Conservation (phyloP, 2,113 vertebrate genomes). For the Synodontis membranacea region DNA sequence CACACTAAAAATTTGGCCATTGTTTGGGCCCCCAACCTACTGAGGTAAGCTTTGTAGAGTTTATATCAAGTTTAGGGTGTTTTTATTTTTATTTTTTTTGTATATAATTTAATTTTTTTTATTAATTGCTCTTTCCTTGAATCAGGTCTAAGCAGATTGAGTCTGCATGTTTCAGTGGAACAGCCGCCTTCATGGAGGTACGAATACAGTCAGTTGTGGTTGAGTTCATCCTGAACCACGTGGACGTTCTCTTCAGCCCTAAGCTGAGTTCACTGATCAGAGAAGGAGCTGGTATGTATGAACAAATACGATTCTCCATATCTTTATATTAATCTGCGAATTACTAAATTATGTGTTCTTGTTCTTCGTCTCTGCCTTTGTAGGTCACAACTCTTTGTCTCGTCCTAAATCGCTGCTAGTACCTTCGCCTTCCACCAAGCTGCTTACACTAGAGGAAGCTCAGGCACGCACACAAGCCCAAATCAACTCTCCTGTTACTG, state of each 20-base stretch:
- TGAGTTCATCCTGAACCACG: slow-evolving; percentile 96
- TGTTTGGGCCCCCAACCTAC: slow-evolving; percentile 95
- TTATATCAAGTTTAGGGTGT: background rate
- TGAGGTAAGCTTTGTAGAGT: slow-evolving; percentile 74
- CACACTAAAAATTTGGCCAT: slow-evolving; percentile 97
- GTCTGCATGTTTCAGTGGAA: slow-evolving; percentile 96
- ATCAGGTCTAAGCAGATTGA: slow-evolving; percentile 95
- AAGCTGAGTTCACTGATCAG: slow-evolving; percentile 91
- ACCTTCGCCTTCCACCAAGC: slow-evolving; percentile 93
- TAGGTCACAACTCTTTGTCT: slow-evolving; percentile 86
- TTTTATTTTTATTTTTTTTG: no score
- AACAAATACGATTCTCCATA: background rate
- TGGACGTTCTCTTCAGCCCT: slow-evolving; percentile 93
- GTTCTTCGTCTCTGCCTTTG: background rate
- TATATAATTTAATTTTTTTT: no score
- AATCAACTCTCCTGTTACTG: slow-evolving; percentile 89
- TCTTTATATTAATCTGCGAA: background rate
- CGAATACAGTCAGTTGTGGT: slow-evolving; percentile 97
- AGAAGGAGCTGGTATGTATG: slow-evolving; percentile 85
- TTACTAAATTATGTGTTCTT: background rate
- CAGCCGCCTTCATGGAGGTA: slow-evolving; percentile 98
- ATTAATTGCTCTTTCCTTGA: background rate
- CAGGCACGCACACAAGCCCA: slow-evolving; percentile 94
- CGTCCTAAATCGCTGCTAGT: slow-evolving; percentile 94
- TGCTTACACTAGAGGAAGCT: slow-evolving; percentile 92